Evolutionary conservation across 2,113 vertebrate species (phyloP).

Genomic region (Mesocricetus auratus): DNA sequence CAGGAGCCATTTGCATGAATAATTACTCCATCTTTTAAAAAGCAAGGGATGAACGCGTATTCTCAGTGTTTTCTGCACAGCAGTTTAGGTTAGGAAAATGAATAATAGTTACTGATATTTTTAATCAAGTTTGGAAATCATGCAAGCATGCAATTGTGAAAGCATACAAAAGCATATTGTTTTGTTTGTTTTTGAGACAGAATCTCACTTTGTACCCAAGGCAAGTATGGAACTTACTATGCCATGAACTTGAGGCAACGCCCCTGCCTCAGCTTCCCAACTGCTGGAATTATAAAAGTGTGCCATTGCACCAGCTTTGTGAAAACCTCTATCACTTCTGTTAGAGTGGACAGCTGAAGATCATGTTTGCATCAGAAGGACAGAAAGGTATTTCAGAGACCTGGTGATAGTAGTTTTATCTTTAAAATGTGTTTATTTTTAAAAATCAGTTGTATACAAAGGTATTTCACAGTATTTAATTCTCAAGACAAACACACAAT

Average conservation of each 20-base stretch:
- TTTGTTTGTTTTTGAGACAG: neutral
- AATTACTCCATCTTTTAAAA: conserved; percentile 74
- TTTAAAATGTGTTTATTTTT: conserved; percentile 89
- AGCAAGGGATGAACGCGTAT: conserved; percentile 25
- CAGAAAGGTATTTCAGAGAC: neutral
- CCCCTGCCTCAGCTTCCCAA: neutral
- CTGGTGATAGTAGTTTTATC: conserved; percentile 42
- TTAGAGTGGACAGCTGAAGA: neutral
- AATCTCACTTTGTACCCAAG: neutral
- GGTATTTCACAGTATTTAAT: conserved; percentile 85
- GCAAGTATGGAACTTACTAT: neutral
- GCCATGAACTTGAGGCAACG: neutral
- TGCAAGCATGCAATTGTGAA: neutral
- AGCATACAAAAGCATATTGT: neutral
- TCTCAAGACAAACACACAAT: conserved; percentile 85
- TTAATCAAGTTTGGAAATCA: conserved; percentile 68
- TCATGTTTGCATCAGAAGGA: neutral
- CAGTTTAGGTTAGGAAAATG: conserved; percentile 57
- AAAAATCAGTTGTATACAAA: conserved; percentile 89
- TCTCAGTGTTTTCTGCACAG: conserved; percentile 3
- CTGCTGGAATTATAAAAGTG: neutral
- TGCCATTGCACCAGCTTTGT: neutral
- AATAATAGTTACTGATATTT: conserved; percentile 70
- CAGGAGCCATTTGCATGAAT: conserved; percentile 70
- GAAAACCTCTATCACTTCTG: neutral